Conservation (phyloP, 2,113 vertebrate genomes). For the Pangasianodon gigas region DNA sequence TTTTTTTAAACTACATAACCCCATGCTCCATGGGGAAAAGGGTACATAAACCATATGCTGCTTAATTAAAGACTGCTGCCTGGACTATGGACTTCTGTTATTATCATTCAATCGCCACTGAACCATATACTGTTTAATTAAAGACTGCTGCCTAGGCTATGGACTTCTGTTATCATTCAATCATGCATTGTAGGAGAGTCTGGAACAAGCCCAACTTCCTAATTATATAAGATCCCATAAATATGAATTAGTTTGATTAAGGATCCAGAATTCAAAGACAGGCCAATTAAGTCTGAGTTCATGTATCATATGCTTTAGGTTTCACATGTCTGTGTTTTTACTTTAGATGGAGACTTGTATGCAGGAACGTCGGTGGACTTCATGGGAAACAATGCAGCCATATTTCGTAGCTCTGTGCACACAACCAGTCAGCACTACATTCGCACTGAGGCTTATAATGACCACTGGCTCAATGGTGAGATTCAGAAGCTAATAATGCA, state of each 20-base stretch:
- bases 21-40: background rate
- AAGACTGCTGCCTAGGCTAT: conserved; percentile 17
- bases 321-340: background rate
- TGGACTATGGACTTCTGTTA: conserved; percentile 23
- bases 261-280: background rate
- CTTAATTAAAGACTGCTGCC: conserved; percentile 51
- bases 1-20: conserved; percentile 23
- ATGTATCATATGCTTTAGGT: conserved; percentile 3
- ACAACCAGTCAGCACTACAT: conserved; percentile 75
- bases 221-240: conserved; percentile 23
- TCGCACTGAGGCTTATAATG: conserved; percentile 82
- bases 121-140: conserved; percentile 51
- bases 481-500: background rate
- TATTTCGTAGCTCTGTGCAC: conserved; percentile 77
- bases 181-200: background rate
- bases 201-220: background rate
- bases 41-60: conserved; percentile 45
- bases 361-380: conserved; percentile 84
- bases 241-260: conserved; percentile 20
- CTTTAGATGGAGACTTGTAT: conserved; percentile 78
- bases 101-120: conserved; percentile 24
- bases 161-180: conserved; percentile 31
- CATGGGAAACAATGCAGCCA: conserved; percentile 81
- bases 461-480: conserved; percentile 83
- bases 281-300: conserved; percentile 5